Percentiles rank a stretch among this genome's conserved stretches.
Evolutionary conservation across 1,140 invertebrate genomes (phyloP).

Genomic region (Pseudomyrmex cubaensis): DNA sequence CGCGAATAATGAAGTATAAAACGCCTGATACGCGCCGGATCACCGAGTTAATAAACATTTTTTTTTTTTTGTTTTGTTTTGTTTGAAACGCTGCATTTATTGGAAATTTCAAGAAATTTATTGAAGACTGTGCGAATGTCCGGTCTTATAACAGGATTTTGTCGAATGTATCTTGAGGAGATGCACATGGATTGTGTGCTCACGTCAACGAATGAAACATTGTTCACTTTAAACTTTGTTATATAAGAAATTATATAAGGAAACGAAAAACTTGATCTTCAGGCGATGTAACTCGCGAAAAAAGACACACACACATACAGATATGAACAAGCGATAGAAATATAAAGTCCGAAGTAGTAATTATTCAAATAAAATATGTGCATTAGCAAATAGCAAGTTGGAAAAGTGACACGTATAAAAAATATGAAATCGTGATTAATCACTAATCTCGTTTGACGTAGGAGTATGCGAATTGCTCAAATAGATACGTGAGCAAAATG

Average conservation of each 20-base stretch:
- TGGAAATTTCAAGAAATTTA: not conserved
- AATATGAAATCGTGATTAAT: slow-evolving; percentile 13
- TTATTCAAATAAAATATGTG: not conserved
- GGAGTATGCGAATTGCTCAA: not conserved
- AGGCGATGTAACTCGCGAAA: not conserved
- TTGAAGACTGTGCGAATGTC: not conserved
- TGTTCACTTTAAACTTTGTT: not conserved
- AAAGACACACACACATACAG: not conserved
- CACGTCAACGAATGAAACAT: slow-evolving; percentile 10
- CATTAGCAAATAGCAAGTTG: not conserved
- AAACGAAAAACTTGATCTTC: slow-evolving; percentile 21
- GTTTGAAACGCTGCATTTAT: no score
- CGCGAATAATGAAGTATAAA: not conserved
- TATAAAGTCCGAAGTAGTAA: not conserved
- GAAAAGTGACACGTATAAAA: not conserved
- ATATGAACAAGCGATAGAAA: not conserved
- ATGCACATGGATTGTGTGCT: not conserved
- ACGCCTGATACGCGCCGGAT: not conserved
- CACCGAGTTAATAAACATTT: not conserved
- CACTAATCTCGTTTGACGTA: slow-evolving; percentile 5
- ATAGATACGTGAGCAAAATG: not conserved
- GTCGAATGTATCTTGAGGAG: no score
- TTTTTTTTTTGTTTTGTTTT: no score
- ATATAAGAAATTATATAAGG: slow-evolving; percentile 21
- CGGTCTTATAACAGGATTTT: no score